Evolutionary conservation across 2,113 vertebrate species (phyloP).

Genomic region (Rhineura floridana): DNA sequence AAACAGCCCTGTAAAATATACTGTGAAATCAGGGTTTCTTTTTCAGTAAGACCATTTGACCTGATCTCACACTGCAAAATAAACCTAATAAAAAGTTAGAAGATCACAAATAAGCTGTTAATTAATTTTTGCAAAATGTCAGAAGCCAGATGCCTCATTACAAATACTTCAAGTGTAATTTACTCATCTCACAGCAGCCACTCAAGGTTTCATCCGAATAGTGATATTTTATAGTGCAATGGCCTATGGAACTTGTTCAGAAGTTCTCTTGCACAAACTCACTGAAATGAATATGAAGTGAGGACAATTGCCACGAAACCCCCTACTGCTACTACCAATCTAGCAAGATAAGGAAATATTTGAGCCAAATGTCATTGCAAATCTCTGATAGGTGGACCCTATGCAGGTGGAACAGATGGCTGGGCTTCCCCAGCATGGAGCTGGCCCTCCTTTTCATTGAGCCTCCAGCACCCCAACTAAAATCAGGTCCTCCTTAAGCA

Average conservation of each 20-base stretch:
- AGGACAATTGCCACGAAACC: too few species aligned
- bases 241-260: conserved; percentile 18
- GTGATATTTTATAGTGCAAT: conserved; percentile 10
- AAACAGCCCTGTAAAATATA: neutral
- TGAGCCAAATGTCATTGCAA: too few species aligned
- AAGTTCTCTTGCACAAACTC: neutral
- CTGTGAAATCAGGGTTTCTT: conserved; percentile 23
- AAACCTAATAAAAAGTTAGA: conserved; percentile 49
- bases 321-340: too few species aligned
- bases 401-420: too few species aligned
- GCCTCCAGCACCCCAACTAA: too few species aligned
- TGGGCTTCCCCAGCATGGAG: too few species aligned
- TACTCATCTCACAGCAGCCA: conserved; percentile 17
- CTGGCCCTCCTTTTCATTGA: too few species aligned
- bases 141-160: conserved; percentile 40
- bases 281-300: neutral
- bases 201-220: conserved; percentile 40
- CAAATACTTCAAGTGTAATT: conserved; percentile 40
- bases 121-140: conserved; percentile 52
- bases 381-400: too few species aligned
- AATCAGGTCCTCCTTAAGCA: too few species aligned
- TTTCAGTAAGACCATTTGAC: conserved; percentile 31
- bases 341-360: too few species aligned
- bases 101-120: conserved; percentile 43
- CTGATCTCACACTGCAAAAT: conserved; percentile 46